A percentile compares a stretch with the other conserved stretches of the same genome.
phyloP scores from a whole-genome alignment of 2,888 invertebrate species.

The Norana najaformis region DNA sequence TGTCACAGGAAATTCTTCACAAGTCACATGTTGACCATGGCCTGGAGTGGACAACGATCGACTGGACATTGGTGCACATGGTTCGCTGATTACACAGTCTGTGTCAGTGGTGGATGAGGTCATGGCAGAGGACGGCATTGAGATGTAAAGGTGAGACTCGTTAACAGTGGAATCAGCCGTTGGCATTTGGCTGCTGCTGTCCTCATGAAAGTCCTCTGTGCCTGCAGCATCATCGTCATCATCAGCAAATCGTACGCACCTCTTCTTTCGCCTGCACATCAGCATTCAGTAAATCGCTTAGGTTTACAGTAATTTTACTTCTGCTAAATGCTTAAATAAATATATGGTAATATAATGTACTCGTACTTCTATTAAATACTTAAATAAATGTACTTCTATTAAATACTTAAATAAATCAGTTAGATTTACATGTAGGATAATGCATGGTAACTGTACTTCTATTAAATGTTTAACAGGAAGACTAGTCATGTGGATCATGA shows the following conservation, averaged over 20 bases:
- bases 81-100: not conserved
- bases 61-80: not conserved
- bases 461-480: too few relatives aligned
- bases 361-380: too few relatives aligned
- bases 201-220: not conserved
- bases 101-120: not conserved
- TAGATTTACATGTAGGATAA: too few relatives aligned
- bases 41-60: not conserved
- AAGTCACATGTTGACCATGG: not conserved
- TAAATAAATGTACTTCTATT: too few relatives aligned
- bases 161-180: slow-evolving; percentile 2
- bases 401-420: too few relatives aligned
- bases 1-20: not conserved
- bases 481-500: too few relatives aligned
- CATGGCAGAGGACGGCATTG: not conserved
- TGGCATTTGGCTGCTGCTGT: slow-evolving; percentile 10
- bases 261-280: slow-evolving; percentile 23
- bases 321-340: too few relatives aligned
- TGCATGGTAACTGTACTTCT: too few relatives aligned
- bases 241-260: slow-evolving; percentile 15
- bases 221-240: not conserved
- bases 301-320: not conserved
- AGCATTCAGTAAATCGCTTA: not conserved
- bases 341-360: too few relatives aligned
- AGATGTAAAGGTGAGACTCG: slow-evolving; percentile 17